Evolutionary conservation across 2,888 invertebrate genomes (phyloP).

Genomic region (Campopleginae sp.): DNA sequence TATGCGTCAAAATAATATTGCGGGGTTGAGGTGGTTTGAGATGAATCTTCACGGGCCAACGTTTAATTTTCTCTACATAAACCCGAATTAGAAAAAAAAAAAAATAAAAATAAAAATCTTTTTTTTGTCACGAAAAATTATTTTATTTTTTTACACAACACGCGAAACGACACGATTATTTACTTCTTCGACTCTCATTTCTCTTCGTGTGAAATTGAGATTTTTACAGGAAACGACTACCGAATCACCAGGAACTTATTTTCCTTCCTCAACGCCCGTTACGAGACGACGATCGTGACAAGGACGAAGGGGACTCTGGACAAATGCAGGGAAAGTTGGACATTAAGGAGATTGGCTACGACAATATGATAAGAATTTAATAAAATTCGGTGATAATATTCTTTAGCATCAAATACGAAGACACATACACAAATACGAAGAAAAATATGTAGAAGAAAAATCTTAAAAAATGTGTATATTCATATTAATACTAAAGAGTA

Average conservation of each 20-base stretch:
- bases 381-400: too few relatives aligned
- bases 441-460: too few relatives aligned
- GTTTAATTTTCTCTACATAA: background rate
- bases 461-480: too few relatives aligned
- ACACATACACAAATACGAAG: too few relatives aligned
- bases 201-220: slow-evolving; percentile 2
- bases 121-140: background rate
- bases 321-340: background rate
- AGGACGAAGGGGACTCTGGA: background rate
- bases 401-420: too few relatives aligned
- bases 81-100: too few relatives aligned
- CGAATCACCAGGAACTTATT: background rate
- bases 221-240: background rate
- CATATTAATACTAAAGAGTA: too few relatives aligned
- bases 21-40: background rate
- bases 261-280: background rate
- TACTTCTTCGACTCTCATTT: background rate
- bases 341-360: too few relatives aligned
- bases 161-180: background rate
- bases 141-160: background rate
- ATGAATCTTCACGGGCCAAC: background rate
- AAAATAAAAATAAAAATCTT: too few relatives aligned
- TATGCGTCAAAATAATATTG: background rate
- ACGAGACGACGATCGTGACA: background rate
- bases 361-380: too few relatives aligned